These are phyloP conservation scores for Pachyramphus minor DNA, from an alignment of 2,113 vertebrate species.

Conservation along the genomic window DNA sequence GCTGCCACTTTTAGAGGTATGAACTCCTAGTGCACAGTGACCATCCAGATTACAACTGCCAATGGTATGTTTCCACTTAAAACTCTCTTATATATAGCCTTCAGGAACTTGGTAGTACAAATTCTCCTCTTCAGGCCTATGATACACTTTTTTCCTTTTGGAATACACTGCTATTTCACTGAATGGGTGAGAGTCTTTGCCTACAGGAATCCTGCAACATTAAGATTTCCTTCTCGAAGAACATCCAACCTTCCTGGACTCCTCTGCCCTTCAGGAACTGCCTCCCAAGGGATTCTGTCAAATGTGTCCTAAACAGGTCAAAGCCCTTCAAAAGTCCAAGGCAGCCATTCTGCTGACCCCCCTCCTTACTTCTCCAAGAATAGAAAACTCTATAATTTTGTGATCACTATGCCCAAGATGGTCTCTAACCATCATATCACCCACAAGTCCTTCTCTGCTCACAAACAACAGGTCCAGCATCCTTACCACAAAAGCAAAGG, in stretches of 20 bases:
- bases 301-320: not conserved
- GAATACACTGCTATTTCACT: not conserved
- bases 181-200: not conserved
- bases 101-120: not conserved
- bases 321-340: not conserved
- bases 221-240: not conserved
- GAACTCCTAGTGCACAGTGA: not conserved
- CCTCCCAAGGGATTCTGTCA: not conserved
- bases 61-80: not conserved
- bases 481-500: not conserved
- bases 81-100: not conserved
- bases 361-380: not conserved
- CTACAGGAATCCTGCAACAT: not conserved
- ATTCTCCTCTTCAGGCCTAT: not conserved
- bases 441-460: not conserved
- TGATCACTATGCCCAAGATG: not conserved
- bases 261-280: not conserved
- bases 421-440: not conserved
- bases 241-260: not conserved
- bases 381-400: not conserved
- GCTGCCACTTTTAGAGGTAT: not conserved
- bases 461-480: not conserved
- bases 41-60: not conserved
- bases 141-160: not conserved
- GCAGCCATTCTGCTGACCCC: not conserved